Evolutionary conservation across 2,888 invertebrate species (phyloP), one percentile per base, ranked within the genome.

Genomic region (Latrodectus elegans): DNA sequence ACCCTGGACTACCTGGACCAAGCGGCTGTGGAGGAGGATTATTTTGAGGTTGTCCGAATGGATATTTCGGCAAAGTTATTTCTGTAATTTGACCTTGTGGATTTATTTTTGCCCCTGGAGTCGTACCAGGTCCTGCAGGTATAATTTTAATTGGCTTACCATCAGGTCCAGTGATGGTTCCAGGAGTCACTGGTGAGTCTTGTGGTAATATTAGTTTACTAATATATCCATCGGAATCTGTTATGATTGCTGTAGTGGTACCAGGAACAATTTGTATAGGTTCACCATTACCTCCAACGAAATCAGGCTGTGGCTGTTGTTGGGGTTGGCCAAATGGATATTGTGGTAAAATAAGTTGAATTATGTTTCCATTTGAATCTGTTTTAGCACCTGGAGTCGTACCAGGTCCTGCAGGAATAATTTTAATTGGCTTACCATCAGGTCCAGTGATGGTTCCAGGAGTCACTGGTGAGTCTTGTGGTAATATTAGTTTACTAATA

Each of bases 81-180:
- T 73, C 67, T 15, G n/a, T 67, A 52, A 81, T 51, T 53, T 74
- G 38, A 17, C 81, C 81, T 11, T 81, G 53, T 26, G 73, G 53
- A 38, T 53, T 73, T 15, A 73, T 73, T 17, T 65, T 49, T 11
- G 53, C 22, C 1, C 81, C 81, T 38, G 81, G 80, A 52, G 81
- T 81, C n/a, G 81, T 81, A 22, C 81, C 81, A 6, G 81, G 81
- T 52, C 81, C 73, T 22, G 81, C 81, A 26, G 73, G 73, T 26
- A 52, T 26, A 22, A 81, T 52, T 65, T 52, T 11, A 26, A 81
- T 65, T 52, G 81, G 67, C 4, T 72, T 71, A 67, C 81, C 81
- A 52, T 73, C 67, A 22, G 81, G 64, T 4, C 81, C 81, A 26
- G 22, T 17, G 26, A 81, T 53, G 4, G 65, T 53, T 11, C 81